Evolutionary conservation across 2,888 invertebrate genomes (phyloP).

Genomic region (Nomada ruficornis): DNA sequence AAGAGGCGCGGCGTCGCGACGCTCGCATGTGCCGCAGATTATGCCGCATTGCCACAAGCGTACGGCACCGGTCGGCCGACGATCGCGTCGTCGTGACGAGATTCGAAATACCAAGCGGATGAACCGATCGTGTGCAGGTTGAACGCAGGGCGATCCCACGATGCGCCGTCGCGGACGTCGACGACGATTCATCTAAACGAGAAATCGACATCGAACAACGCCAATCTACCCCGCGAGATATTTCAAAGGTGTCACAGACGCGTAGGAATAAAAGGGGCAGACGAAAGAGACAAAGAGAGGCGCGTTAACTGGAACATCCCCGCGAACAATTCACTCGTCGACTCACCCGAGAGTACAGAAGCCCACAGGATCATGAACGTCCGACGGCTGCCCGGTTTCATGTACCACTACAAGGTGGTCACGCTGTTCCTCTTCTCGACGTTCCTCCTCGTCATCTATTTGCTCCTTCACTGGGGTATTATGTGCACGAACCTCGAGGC

Average conservation of each 20-base stretch:
- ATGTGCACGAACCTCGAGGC: slow-evolving; percentile 87
- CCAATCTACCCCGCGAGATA: neutral
- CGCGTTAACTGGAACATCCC: neutral
- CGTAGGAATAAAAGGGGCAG: too few species aligned
- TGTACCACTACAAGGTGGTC: slow-evolving; percentile 78
- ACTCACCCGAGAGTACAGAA: slow-evolving; percentile 24
- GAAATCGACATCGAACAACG: neutral
- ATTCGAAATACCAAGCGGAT: neutral
- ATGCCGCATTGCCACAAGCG: slow-evolving; percentile 75
- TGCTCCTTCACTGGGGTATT: slow-evolving; percentile 86
- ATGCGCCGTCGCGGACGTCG: slow-evolving; percentile 58
- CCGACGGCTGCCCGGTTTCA: slow-evolving; percentile 78
- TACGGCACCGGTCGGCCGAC: slow-evolving; percentile 55
- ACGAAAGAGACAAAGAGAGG: too few species aligned
- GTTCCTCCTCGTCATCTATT: slow-evolving; percentile 83
- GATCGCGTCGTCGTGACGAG: slow-evolving; percentile 20
- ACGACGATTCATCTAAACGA: slow-evolving; percentile 24
- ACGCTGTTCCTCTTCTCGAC: slow-evolving; percentile 76
- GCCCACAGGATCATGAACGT: slow-evolving; percentile 75
- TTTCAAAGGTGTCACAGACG: too few species aligned
- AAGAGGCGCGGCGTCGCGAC: slow-evolving; percentile 72
- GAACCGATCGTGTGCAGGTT: slow-evolving; percentile 24
- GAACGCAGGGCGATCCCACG: slow-evolving; percentile 8
- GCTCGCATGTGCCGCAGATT: slow-evolving; percentile 76
- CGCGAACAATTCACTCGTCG: neutral